Base-by-base conservation (phyloP, 2,797 vertebrate genomes). In the Arnoldichthys spilopterus region DNA sequence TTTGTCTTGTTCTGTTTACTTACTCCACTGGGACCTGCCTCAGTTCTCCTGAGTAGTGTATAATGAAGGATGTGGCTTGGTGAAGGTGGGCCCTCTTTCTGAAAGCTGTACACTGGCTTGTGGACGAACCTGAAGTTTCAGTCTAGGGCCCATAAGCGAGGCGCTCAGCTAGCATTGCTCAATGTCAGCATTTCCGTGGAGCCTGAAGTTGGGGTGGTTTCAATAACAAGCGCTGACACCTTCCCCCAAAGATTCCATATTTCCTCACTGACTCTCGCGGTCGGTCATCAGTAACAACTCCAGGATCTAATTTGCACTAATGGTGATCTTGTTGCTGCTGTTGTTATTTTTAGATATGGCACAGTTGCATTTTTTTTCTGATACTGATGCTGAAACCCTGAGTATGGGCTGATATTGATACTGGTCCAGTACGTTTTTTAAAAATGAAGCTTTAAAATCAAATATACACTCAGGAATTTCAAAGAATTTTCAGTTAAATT, bases 1-100 rank as follows among this genome's bases (percentile, higher is more conserved):
- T 53, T 83, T 79, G 74, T 66, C 72, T 78, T 68, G 40, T 49
- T 79, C 68, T 76, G 76, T 87, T 85, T 79, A 72, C 74, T 77
- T 68, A 43, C 72, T 77, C 54, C 64, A 37, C 26, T 69, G 74
- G 74, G 58, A 80, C 79, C 77, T 56, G 68, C 32, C 34, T 80
- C 26, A 20, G 58, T 22, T 7, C 43, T 76, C n/a, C 62, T 22
- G 6, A 45, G 37, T 6, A 28, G 59, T 45, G 45, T 43, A 5
- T 69, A 51, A 62, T 54, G 22, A 58, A 66, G 56, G 7, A 26
- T 47, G 12, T 32, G 15, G 28, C 37, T 72, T 37, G 67, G 67
- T 34, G 24, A 75, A 71, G 68, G 63, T 16, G 24, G 40, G 18
- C 28, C 53, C 13, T 78, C 30, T 67, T 12, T 59, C 68, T 20